Base-by-base conservation (phyloP, 1,140 invertebrate genomes). In the Trachymyrmex cornetzi region DNA sequence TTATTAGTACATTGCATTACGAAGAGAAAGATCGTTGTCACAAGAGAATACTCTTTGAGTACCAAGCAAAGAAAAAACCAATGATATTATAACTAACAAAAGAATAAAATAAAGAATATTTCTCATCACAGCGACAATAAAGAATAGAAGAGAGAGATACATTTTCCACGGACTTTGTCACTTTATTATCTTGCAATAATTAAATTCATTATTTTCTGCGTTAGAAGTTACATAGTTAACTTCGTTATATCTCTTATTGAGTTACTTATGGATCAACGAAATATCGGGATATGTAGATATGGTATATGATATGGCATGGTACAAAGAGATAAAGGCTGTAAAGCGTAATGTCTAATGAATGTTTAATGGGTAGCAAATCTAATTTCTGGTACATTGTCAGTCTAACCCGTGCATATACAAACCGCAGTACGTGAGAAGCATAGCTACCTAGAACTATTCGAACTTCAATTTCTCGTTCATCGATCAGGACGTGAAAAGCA, bases 361-460 rank as follows among this genome's bases (percentile, higher is more conserved):
- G 55, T 74, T 75, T 61, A 75, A 84, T 50, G 67, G 19, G 4
- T 63, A 48, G 11, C 12, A n/a, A 74, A 75, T 84, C 24, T 84
- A 61, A 61, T 84, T 82, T 82, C 19, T 44, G 53, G 7, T 44
- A 50, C 19, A 22, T 72, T 1, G 14, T 14, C 53, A 9, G 1
- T 19, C 16, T 7, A 57, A 74, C 9, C 9, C 48, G 19, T 22
- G 48, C 30, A 27, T 44, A 7, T 27, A 71, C 38, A 84, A 74
- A 71, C 66, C 67, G 24, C 7, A 57, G 34, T 16, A 82, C 80
- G 38, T 84, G 67, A 61, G 27, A 63, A 84, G 69, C 80, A 75
- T 61, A 71, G 38, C n/a, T 30, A 61, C 3, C 14, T 14, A 19
- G 38, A 22, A 61, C 19, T 6, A 1, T 61, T 75, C 55, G 38